phyloP scores from a whole-genome alignment of 2,113 vertebrate genomes.

The Marcusenius ussheri region DNA sequence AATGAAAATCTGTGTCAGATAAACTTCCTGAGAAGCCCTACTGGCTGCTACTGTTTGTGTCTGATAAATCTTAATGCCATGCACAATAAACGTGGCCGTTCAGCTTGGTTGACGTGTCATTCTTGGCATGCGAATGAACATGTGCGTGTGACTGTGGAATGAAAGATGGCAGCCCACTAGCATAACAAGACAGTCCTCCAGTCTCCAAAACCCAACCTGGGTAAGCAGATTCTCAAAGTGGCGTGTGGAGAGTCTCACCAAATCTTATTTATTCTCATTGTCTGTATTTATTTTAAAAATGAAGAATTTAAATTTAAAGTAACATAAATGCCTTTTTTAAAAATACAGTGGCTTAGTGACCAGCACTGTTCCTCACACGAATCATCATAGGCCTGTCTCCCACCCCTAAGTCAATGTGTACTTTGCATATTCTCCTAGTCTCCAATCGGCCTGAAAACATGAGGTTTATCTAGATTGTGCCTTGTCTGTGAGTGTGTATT shows the following conservation, averaged over 20 bases:
- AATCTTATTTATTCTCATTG: neutral
- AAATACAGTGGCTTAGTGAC: too few species aligned
- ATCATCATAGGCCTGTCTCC: too few species aligned
- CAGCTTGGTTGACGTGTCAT: neutral
- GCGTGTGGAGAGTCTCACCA: neutral
- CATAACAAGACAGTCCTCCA: neutral
- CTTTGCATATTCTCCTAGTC: too few species aligned
- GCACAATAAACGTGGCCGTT: neutral
- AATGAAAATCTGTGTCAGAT: neutral
- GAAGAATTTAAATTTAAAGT: too few species aligned
- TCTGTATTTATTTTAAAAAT: too few species aligned
- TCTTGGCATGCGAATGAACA: neutral
- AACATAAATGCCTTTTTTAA: too few species aligned
- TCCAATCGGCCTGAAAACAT: too few species aligned
- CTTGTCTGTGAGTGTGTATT: too few species aligned
- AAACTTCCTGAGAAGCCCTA: neutral
- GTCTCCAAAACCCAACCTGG: neutral
- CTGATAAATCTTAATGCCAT: neutral
- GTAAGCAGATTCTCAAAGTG: neutral
- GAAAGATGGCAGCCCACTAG: neutral
- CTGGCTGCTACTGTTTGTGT: neutral
- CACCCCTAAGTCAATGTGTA: too few species aligned
- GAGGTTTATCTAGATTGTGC: too few species aligned
- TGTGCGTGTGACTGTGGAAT: neutral
- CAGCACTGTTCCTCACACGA: neutral